Evolutionary conservation across 2,888 invertebrate species (phyloP), one percentile per base, ranked within the genome.

Genomic region (Mermis nigrescens): DNA sequence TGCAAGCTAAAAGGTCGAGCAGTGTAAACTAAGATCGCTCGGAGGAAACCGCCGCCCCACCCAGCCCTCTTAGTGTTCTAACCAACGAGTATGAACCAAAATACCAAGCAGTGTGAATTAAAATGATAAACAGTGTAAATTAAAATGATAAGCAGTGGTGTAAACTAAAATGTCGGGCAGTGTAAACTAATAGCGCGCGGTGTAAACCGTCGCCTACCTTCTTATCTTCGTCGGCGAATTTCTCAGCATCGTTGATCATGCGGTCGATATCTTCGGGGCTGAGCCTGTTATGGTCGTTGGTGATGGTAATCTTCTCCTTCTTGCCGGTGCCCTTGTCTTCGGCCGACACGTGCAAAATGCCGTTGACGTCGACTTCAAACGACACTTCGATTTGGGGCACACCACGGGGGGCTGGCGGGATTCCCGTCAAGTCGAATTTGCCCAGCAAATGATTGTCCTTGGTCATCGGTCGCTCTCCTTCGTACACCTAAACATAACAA

Each of bases 241-340:
- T 89, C 78, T 98, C 98, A 1, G 95, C 94, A 73, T 98, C 95
- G 63, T 87, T 87, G 75, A 98, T 92, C 98, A 99, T 98, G 63
- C 91, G 81, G 73, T 98, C 94, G 67, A 98, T 99, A 70, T 98
- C 95, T 67, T 98, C 95, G 2, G 92, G 94, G 19, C 91, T 90
- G 63, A 98, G 76, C 64, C 94, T 80, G 77, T 94, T 94, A 75
- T 94, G 91, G 72, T 95, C 95, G 72, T 98, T 95, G 67, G 94
- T 94, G 74, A 98, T 98, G 62, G 91, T 90, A 71, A 98, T 95
- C 79, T 95, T 91, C 73, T 98, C 92, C 70, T 91, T 83, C 79
- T 92, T 94, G 61, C 95, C 95, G 52, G 98, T 95, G 62, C 95
- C 95, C 77, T 98, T 98, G 75, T 98, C 95, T 75, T 98, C 95